A percentile compares a stretch with the other conserved stretches of the same genome.
These are phyloP conservation scores for Pagrus major DNA, from an alignment of 2,113 vertebrate genomes.

Conservation along the genomic window DNA sequence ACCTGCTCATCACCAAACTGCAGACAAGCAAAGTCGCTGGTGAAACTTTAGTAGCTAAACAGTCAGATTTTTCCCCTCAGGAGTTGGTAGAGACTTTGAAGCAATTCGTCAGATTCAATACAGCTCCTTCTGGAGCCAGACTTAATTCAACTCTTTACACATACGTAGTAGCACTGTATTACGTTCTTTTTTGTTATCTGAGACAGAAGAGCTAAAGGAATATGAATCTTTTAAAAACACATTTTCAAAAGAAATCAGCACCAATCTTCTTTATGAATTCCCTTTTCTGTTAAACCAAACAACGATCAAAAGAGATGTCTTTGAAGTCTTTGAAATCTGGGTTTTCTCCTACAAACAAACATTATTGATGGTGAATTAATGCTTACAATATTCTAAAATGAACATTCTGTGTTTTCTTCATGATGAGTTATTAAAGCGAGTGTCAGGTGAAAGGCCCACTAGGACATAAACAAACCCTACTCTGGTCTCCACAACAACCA, in stretches of 20 bases:
- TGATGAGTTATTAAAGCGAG: background rate
- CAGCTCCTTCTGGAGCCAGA: too few relatives aligned
- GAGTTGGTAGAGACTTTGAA: too few relatives aligned
- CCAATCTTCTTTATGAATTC: background rate
- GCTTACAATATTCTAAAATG: background rate
- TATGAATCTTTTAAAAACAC: background rate
- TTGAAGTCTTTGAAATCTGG: background rate
- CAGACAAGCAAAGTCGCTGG: background rate
- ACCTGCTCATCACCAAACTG: background rate
- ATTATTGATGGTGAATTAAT: background rate
- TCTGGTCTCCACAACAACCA: constrained; percentile 61
- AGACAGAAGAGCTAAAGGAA: background rate
- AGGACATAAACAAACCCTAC: constrained; percentile 30
- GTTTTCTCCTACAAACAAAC: background rate
- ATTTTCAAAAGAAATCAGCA: background rate
- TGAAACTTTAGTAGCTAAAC: background rate
- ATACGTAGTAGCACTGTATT: too few relatives aligned
- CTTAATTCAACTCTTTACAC: too few relatives aligned
- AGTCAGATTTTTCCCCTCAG: background rate
- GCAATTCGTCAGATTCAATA: too few relatives aligned
- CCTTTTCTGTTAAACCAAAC: too few relatives aligned
- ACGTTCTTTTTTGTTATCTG: too few relatives aligned
- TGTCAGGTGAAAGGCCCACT: constrained; percentile 5
- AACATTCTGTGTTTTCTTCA: background rate
- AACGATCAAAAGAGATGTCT: too few relatives aligned